A percentile compares a stretch with the other conserved stretches of the same genome.
phyloP scores from a whole-genome alignment of 2,888 invertebrate species.

The Galeopsomyia nigrocyanea region DNA sequence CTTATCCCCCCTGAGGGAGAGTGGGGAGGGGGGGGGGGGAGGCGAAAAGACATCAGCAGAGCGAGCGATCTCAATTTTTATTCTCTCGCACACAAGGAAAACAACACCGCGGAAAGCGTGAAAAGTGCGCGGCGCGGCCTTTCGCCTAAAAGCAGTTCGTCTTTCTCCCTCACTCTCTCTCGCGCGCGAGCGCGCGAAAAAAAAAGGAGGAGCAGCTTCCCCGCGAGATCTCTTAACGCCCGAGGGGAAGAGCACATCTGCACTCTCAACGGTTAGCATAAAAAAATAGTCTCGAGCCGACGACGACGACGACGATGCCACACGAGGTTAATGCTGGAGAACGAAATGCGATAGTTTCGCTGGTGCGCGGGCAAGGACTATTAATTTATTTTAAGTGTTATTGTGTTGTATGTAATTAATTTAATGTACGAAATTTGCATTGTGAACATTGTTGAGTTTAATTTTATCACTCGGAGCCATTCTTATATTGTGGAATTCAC shows the following conservation, averaged over 20 bases:
- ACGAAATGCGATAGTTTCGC: conserved; percentile 6
- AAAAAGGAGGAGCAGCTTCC: conserved; percentile 17
- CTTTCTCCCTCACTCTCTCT: too few relatives aligned
- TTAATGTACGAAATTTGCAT: too few relatives aligned
- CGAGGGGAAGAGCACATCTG: conserved; percentile 33
- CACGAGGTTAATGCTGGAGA: conserved; percentile 37
- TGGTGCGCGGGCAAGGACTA: neutral
- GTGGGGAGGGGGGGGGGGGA: conserved; percentile 11
- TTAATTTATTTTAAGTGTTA: too few relatives aligned
- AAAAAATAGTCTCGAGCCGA: conserved; percentile 42
- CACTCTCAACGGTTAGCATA: conserved; percentile 38
- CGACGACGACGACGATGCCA: conserved; percentile 2
- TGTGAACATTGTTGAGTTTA: too few relatives aligned
- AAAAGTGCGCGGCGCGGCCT: conserved; percentile 61
- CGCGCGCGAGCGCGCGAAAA: conserved; percentile 1
- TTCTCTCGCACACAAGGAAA: conserved; percentile 26
- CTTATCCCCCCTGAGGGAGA: conserved; percentile 43
- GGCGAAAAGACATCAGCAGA: conserved; percentile 24
- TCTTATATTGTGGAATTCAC: too few relatives aligned
- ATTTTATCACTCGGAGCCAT: too few relatives aligned
- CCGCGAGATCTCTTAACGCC: conserved; percentile 27
- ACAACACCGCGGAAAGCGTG: conserved; percentile 44
- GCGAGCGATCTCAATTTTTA: conserved; percentile 42
- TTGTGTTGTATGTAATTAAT: too few relatives aligned
- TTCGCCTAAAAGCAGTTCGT: conserved; percentile 37